phyloP scores from a whole-genome alignment of 1,140 invertebrate genomes.

The Elymnias hypermnestra region DNA sequence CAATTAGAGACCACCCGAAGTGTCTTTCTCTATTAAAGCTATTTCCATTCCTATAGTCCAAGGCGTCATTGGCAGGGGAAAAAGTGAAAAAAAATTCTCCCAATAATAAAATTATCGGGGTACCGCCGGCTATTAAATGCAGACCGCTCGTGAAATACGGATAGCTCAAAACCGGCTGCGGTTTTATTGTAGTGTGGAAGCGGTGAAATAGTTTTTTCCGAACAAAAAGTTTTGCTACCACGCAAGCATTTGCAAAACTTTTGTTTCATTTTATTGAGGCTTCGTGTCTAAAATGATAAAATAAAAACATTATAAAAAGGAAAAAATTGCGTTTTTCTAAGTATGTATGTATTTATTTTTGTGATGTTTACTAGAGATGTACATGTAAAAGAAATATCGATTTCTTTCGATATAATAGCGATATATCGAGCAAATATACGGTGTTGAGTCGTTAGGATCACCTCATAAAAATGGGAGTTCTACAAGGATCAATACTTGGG shows the following conservation, averaged over 20 bases:
- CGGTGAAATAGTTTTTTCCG: conserved; percentile 5
- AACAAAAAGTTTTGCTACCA: not conserved
- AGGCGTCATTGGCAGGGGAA: conserved; percentile 46
- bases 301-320: not conserved
- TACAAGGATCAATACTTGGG: no score
- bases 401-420: no score
- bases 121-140: conserved; percentile 65
- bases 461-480: no score
- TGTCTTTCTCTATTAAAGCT: conserved; percentile 36
- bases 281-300: no score
- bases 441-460: no score
- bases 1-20: conserved; percentile 34
- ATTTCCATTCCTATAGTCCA: conserved; percentile 37
- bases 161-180: conserved; percentile 20
- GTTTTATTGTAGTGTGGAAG: conserved; percentile 12
- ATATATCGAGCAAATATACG: no score
- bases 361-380: no score
- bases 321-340: not conserved
- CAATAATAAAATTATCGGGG: conserved; percentile 72
- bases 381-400: no score
- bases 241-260: not conserved
- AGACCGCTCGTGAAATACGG: conserved; percentile 66
- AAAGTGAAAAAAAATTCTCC: conserved; percentile 47
- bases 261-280: not conserved
- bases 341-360: not conserved